phyloP scores from a whole-genome alignment of 2,113 vertebrate genomes.

The Rhipidura dahli region DNA sequence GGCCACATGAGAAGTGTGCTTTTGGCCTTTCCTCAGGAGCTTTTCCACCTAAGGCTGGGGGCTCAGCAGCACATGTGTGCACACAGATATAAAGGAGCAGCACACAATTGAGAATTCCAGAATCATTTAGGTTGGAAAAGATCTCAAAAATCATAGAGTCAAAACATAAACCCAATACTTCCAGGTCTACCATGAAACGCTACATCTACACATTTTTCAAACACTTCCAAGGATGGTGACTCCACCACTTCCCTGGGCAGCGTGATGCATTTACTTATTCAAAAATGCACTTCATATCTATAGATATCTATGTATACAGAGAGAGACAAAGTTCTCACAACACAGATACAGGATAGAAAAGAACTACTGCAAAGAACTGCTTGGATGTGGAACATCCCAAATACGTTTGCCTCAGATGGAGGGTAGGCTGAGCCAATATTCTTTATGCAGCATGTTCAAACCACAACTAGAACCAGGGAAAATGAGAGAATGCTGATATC shows the following conservation, averaged over 20 bases:
- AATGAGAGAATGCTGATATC: neutral
- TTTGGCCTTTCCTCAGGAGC: neutral
- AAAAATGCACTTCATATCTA: neutral
- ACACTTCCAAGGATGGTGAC: neutral
- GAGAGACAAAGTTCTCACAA: neutral
- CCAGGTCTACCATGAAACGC: neutral
- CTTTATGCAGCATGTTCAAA: neutral
- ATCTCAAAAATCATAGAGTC: neutral
- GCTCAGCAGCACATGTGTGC: neutral
- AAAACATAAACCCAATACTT: neutral
- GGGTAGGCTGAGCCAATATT: neutral
- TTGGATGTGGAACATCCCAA: neutral
- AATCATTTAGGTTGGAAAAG: neutral
- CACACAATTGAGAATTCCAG: neutral
- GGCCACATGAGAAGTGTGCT: accelerated
- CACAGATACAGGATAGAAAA: neutral
- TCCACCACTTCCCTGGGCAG: neutral
- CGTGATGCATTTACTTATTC: neutral
- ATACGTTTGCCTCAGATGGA: neutral
- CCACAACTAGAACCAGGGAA: neutral
- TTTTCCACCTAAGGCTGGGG: accelerated
- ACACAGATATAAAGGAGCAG: neutral
- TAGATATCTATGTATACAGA: no score
- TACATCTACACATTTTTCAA: neutral
- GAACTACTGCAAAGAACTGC: neutral